phyloP scores from a whole-genome alignment of 2,797 vertebrate species.

The Eutrigla gurnardus region DNA sequence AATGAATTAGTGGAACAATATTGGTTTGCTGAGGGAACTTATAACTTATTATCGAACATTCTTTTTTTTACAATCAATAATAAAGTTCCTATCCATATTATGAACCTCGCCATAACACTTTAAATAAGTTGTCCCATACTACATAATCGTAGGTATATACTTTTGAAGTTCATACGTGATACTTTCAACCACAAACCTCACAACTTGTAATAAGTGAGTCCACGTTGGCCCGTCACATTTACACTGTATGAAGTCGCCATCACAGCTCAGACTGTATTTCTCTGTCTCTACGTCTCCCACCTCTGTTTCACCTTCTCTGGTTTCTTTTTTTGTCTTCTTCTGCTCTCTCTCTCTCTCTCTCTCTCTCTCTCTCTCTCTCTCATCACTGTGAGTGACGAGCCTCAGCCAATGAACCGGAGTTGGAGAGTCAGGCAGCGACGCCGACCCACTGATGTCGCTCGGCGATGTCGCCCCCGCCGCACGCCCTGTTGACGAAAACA shows the following conservation, averaged over 20 bases:
- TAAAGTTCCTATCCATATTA: too few relatives aligned
- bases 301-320: slow-evolving; percentile 73
- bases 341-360: slow-evolving; percentile 24
- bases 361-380: slow-evolving; percentile 47
- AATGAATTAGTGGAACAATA: too few relatives aligned
- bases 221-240: neutral
- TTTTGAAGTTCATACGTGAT: neutral
- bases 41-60: too few relatives aligned
- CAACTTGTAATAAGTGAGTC: neutral
- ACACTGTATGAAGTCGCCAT: slow-evolving; percentile 69
- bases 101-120: too few relatives aligned
- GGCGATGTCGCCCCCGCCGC: slow-evolving; percentile 66
- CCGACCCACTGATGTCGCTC: slow-evolving; percentile 80
- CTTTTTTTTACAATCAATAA: too few relatives aligned
- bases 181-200: slow-evolving; percentile 7
- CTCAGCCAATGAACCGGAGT: slow-evolving; percentile 88
- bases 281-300: neutral
- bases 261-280: slow-evolving; percentile 77
- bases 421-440: slow-evolving; percentile 89
- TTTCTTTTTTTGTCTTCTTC: neutral
- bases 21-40: too few relatives aligned
- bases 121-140: too few relatives aligned
- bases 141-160: too few relatives aligned
- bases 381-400: slow-evolving; percentile 85
- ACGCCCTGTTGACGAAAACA: slow-evolving; percentile 76